Percentiles rank a stretch among this genome's conserved stretches.
These are phyloP conservation scores for Adoxophyes honmai DNA, from an alignment of 1,140 invertebrate species.

Conservation along the genomic window DNA sequence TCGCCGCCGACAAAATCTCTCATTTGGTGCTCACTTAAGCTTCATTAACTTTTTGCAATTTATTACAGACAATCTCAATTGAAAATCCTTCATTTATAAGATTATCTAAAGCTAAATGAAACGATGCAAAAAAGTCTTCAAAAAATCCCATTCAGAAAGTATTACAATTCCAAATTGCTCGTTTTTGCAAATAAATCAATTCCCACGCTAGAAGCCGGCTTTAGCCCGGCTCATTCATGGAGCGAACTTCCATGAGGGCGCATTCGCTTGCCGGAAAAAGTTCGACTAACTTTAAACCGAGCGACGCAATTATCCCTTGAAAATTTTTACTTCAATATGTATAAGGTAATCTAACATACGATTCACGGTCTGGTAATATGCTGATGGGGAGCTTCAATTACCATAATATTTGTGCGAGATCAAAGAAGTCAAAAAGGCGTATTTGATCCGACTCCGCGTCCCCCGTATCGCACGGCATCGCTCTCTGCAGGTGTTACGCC, in stretches of 20 bases:
- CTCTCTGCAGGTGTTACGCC: background rate
- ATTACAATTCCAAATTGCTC: background rate
- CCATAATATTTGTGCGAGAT: background rate
- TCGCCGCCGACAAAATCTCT: background rate
- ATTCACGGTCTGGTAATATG: background rate
- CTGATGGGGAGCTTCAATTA: slow-evolving; percentile 1
- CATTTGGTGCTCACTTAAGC: background rate
- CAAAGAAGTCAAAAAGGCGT: background rate
- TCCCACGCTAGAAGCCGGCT: background rate
- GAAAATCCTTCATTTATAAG: background rate
- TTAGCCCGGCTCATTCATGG: slow-evolving; percentile 4
- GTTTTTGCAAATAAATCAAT: slow-evolving; percentile 10
- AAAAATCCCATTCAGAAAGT: too few relatives aligned
- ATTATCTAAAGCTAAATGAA: background rate
- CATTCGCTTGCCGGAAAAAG: background rate
- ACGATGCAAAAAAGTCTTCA: too few relatives aligned
- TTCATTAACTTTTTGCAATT: slow-evolving; percentile 2
- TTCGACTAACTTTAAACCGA: background rate
- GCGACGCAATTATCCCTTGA: background rate
- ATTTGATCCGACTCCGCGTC: background rate
- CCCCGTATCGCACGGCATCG: background rate
- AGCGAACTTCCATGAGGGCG: background rate
- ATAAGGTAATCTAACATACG: background rate
- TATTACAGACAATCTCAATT: background rate
- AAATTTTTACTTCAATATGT: slow-evolving; percentile 2